Base-by-base conservation (phyloP, 2,888 invertebrate genomes). In the Geophilus truncorum region DNA sequence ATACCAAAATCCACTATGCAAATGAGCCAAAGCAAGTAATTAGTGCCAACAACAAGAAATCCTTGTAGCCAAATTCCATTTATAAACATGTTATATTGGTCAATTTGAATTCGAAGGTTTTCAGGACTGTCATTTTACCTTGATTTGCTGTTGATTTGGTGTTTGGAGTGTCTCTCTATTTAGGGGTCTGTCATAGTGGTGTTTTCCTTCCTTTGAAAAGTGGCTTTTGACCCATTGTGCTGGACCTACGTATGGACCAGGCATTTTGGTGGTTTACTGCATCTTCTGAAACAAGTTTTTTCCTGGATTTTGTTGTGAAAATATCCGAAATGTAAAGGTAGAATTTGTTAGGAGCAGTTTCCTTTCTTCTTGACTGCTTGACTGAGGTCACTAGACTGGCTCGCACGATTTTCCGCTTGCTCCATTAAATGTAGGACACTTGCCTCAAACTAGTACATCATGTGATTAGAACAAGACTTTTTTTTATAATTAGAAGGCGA, bases 341-440 rank as follows among this genome's bases (percentile, higher is more conserved):
- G 21, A 6, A 25, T n/a, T n/a, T 12, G 62, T 28, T 62, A 25
- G 25, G 62, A 62, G 62, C 62, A 25, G 25, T 23, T 57, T 62
- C 25, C 62, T 62, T 62, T 62, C 62, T 62, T 62, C 62, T 62
- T 62, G 62, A 62, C 62, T 62, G 62, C 25, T 62, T 62, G 25
- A 1, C 6, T 62, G 62, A 62, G 62, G 62, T 62, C 62, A 62
- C 62, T 62, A 62, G 62, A 62, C 62, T 62, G 62, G 23, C 15
- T 62, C 62, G 7, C 62, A 62, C 62, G 62, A 62, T 62, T 62
- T 62, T 62, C 62, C 62, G 62, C 62, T 62, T 62, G 62, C 62
- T 62, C 62, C 62, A 25, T 10, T 15, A 28, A 23, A 62, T 25
- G 62, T 62, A 62, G 62, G 62, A 62, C 62, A 62, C 62, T 23